Conservation (phyloP, 2,888 invertebrate species). For the Leptinotarsa rubiginosa region DNA sequence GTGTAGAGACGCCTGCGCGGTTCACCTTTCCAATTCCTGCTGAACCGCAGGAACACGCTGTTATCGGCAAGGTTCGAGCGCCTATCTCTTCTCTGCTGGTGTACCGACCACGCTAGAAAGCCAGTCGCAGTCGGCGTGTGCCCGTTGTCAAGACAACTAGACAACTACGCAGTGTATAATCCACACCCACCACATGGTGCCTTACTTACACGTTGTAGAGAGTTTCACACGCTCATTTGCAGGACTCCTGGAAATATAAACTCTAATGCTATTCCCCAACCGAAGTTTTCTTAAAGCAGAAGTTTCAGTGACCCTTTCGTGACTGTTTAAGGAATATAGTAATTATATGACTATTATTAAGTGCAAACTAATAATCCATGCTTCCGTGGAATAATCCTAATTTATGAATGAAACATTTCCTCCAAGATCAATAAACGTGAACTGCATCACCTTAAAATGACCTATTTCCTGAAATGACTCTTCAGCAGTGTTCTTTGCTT, state of each 20-base stretch:
- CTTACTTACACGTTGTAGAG: constrained; percentile 34
- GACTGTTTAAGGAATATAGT: neutral
- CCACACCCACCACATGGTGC: constrained; percentile 59
- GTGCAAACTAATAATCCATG: neutral
- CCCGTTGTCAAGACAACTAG: constrained; percentile 58
- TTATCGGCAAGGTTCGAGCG: constrained; percentile 36
- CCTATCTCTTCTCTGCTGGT: constrained; percentile 36
- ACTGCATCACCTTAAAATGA: no score
- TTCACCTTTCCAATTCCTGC: constrained; percentile 27
- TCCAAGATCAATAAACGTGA: no score
- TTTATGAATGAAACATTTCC: no score
- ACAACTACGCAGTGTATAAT: constrained; percentile 55
- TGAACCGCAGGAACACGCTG: constrained; percentile 24
- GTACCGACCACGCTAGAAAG: constrained; percentile 26
- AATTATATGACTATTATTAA: neutral
- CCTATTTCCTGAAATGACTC: neutral
- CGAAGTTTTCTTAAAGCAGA: constrained; percentile 24
- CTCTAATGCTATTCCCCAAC: constrained; percentile 19
- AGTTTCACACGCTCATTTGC: constrained; percentile 38
- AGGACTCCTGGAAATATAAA: constrained; percentile 21
- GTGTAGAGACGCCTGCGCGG: constrained; percentile 62
- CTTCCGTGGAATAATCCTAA: no score
- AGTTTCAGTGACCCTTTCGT: constrained; percentile 37
- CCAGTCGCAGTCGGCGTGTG: constrained; percentile 60
- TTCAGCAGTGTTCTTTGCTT: neutral